Conservation (phyloP, 2,113 vertebrate species). For the Spermophilus dauricus region DNA sequence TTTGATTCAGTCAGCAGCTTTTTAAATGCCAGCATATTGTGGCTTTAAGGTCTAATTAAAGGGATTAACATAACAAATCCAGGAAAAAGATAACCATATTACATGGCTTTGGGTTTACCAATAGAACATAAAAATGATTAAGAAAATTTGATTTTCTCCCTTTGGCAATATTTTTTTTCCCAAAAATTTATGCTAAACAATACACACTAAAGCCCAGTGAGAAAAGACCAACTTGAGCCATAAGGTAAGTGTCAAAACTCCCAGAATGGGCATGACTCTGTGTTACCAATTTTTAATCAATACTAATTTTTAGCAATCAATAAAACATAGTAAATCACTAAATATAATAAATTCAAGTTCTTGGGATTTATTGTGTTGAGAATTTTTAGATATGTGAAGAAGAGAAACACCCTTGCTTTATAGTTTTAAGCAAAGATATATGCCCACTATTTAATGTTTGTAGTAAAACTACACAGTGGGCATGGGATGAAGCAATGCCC, state of each 20-base stretch:
- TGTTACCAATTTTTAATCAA: neutral
- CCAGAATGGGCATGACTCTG: neutral
- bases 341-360: neutral
- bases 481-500: neutral
- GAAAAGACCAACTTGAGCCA: neutral
- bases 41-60: constrained; percentile 81
- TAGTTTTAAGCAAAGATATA: neutral
- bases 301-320: neutral
- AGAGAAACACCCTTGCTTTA: neutral
- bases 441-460: neutral
- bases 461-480: neutral
- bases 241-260: neutral
- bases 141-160: constrained; percentile 69
- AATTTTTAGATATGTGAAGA: neutral
- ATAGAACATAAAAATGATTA: constrained; percentile 74
- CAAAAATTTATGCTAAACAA: constrained; percentile 2
- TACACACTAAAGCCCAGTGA: neutral
- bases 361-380: neutral
- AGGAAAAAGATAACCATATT: constrained; percentile 72
- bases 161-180: constrained; percentile 43
- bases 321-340: neutral
- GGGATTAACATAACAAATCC: constrained; percentile 80
- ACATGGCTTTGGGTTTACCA: constrained; percentile 69
- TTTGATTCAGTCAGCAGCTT: constrained; percentile 66
- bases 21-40: constrained; percentile 71